These are phyloP conservation scores for Phengaris arion DNA, from an alignment of 2,888 invertebrate genomes.

Conservation along the genomic window DNA sequence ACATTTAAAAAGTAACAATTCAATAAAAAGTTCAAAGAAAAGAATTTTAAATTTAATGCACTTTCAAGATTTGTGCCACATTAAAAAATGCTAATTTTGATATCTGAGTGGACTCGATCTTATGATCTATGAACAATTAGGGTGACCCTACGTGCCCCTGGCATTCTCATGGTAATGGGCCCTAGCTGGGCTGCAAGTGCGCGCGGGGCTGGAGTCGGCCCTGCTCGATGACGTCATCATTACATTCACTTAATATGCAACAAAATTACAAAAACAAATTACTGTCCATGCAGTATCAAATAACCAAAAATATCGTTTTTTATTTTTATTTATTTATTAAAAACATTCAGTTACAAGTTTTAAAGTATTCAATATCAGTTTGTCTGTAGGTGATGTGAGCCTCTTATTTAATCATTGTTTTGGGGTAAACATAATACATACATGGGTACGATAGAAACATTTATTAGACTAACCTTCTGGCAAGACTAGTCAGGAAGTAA, in stretches of 20 bases:
- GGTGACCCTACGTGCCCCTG: constrained; percentile 46
- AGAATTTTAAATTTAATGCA: constrained; percentile 2
- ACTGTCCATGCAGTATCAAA: neutral
- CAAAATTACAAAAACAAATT: constrained; percentile 28
- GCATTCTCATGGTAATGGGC: constrained; percentile 66
- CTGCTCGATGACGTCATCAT: constrained; percentile 1
- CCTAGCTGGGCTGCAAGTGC: constrained; percentile 57
- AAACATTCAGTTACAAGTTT: no score
- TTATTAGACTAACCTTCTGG: no score
- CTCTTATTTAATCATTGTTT: no score
- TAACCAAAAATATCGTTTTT: neutral
- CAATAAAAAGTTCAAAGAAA: neutral
- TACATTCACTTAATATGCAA: neutral
- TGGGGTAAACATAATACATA: no score
- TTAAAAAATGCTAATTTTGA: constrained; percentile 22
- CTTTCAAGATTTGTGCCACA: neutral
- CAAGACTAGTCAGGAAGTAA: no score
- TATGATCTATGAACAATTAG: constrained; percentile 53
- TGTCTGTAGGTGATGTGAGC: no score
- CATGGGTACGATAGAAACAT: no score
- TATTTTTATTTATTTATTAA: no score
- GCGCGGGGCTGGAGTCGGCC: constrained; percentile 46
- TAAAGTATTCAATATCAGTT: no score
- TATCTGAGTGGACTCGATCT: constrained; percentile 38
- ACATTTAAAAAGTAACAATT: neutral